Conservation (phyloP, 1,140 invertebrate species). For the Trachymyrmex cornetzi region DNA sequence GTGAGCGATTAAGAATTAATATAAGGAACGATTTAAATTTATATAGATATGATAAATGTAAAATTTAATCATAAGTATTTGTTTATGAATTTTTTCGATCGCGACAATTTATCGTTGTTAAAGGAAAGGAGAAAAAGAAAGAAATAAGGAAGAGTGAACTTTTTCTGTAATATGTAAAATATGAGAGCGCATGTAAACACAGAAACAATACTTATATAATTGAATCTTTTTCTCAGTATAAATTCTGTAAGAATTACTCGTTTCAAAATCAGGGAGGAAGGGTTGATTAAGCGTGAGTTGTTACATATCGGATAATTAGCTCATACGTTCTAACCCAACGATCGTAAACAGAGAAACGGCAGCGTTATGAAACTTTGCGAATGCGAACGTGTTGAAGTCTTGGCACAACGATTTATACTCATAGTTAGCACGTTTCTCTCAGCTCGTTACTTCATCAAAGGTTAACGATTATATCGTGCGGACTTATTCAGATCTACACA, state of each 20-base stretch:
- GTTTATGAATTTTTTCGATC: neutral
- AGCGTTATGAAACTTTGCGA: constrained; percentile 60
- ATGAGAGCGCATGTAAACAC: neutral
- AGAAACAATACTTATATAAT: constrained; percentile 44
- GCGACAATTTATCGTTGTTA: neutral
- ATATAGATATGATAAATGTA: neutral
- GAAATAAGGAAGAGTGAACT: neutral
- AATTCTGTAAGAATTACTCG: constrained; percentile 15
- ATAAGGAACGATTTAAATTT: neutral
- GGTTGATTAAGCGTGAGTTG: constrained; percentile 48
- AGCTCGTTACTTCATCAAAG: constrained; percentile 58
- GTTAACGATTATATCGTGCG: constrained; percentile 48
- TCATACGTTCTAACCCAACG: constrained; percentile 46
- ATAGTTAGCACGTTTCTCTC: constrained; percentile 41
- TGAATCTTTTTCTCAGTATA: constrained; percentile 30
- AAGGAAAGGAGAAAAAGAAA: neutral
- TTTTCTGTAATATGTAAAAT: neutral
- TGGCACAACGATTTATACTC: constrained; percentile 50
- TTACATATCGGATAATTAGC: constrained; percentile 58
- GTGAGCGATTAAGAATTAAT: neutral
- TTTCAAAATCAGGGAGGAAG: neutral
- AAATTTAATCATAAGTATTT: constrained; percentile 6
- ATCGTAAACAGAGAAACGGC: constrained; percentile 47
- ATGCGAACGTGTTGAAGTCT: constrained; percentile 40
- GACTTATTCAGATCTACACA: neutral